Conservation (phyloP, 2,888 invertebrate species). For the Calliphora vomitoria region DNA sequence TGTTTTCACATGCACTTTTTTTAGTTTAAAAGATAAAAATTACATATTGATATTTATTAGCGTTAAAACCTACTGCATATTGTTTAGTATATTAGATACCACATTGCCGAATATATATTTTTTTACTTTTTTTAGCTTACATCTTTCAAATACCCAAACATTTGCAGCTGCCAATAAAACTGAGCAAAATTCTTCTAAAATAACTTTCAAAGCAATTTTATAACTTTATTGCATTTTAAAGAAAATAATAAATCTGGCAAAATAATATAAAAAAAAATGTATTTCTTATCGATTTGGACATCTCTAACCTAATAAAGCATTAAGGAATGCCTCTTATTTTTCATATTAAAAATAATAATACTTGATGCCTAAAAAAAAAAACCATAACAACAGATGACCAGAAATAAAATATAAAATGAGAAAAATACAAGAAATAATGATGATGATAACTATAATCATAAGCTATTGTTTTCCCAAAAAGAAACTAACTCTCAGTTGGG, state of each 20-base stretch:
- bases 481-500: slow-evolving; percentile 30
- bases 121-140: no score
- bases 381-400: slow-evolving; percentile 55
- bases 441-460: slow-evolving; percentile 71
- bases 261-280: not conserved
- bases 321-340: slow-evolving; percentile 35
- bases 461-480: slow-evolving; percentile 70
- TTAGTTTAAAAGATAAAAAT: no score
- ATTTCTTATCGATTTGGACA: slow-evolving; percentile 51
- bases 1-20: no score
- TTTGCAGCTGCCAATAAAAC: not conserved
- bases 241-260: not conserved
- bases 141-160: no score
- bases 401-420: slow-evolving; percentile 26
- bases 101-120: no score
- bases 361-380: slow-evolving; percentile 20
- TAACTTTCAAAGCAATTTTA: not conserved
- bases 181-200: not conserved
- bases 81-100: no score
- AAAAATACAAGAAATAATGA: slow-evolving; percentile 48
- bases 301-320: slow-evolving; percentile 63
- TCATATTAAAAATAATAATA: slow-evolving; percentile 48
- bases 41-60: no score
- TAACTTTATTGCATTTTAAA: slow-evolving; percentile 42
- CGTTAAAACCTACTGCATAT: no score